Evolutionary conservation across 2,113 vertebrate species (phyloP).

Genomic region (Sigmodon hispidus): DNA sequence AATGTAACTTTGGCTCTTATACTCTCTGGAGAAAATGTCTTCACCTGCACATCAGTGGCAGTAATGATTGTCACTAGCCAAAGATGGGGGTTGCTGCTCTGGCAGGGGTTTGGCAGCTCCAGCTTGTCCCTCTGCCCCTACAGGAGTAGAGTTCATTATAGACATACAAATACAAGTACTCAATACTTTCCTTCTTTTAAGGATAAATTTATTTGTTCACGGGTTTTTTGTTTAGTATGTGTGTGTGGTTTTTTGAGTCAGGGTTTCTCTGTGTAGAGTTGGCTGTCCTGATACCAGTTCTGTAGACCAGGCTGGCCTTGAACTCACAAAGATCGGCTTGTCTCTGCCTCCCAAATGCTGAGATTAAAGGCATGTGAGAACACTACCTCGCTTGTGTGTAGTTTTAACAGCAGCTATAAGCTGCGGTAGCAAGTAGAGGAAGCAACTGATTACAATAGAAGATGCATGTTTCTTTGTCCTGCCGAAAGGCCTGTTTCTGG

Average conservation of each 20-base stretch:
- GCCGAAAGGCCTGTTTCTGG: neutral
- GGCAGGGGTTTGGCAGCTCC: neutral
- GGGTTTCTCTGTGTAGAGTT: too few relatives aligned
- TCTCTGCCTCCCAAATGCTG: too few relatives aligned
- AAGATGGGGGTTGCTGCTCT: neutral
- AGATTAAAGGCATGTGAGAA: too few relatives aligned
- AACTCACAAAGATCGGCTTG: too few relatives aligned
- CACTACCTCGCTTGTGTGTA: too few relatives aligned
- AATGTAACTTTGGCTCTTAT: too few relatives aligned
- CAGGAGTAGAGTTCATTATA: neutral
- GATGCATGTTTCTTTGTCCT: neutral
- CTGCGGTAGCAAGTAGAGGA: neutral
- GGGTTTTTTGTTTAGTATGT: too few relatives aligned
- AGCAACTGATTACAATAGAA: neutral
- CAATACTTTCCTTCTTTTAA: neutral
- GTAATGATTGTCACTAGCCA: neutral
- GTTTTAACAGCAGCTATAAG: neutral
- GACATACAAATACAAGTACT: neutral
- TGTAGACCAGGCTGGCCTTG: too few relatives aligned
- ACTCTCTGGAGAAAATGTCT: neutral
- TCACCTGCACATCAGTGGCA: neutral
- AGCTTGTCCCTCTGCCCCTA: neutral
- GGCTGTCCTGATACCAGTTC: too few relatives aligned
- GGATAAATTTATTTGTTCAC: neutral
- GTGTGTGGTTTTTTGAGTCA: too few relatives aligned